A percentile compares a stretch with the other conserved stretches of the same genome.
These are phyloP conservation scores for Heterotilapia buettikoferi DNA, from an alignment of 2,113 vertebrate genomes.

Conservation along the genomic window DNA sequence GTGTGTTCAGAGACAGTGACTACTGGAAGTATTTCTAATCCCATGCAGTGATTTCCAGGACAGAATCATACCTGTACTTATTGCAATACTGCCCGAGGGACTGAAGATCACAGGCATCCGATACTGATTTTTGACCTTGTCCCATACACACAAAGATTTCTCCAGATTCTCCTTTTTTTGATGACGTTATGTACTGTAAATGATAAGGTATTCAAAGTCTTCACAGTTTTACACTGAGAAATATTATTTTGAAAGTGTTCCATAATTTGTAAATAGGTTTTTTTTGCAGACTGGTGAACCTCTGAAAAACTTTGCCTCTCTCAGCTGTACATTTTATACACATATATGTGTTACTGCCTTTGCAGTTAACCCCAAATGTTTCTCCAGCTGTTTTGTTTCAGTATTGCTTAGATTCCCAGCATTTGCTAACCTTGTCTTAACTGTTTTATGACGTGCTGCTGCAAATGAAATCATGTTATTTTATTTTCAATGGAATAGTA, in stretches of 20 bases:
- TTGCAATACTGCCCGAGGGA: not conserved
- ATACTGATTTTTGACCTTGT: not conserved
- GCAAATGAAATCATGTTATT: not conserved
- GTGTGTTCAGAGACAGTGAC: not conserved
- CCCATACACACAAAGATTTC: not conserved
- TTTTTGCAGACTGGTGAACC: not conserved
- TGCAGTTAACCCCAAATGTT: not conserved
- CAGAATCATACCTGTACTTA: not conserved
- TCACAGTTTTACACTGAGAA: not conserved
- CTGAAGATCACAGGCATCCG: not conserved
- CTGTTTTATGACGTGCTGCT: not conserved
- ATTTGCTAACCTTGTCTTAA: not conserved
- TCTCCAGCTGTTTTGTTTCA: not conserved
- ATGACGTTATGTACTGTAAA: not conserved
- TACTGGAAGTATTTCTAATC: not conserved
- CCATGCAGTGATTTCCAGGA: not conserved
- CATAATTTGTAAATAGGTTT: not conserved
- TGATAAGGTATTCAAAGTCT: not conserved
- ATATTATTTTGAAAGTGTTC: not conserved
- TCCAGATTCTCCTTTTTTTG: not conserved
- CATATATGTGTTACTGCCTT: not conserved
- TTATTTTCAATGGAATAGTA: not conserved
- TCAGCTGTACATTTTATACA: not conserved
- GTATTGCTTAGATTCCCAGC: not conserved
- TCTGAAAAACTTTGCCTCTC: not conserved